Percentiles rank a stretch among this genome's conserved stretches.
phyloP scores from a whole-genome alignment of 2,888 invertebrate genomes.

The Bugula neritina region DNA sequence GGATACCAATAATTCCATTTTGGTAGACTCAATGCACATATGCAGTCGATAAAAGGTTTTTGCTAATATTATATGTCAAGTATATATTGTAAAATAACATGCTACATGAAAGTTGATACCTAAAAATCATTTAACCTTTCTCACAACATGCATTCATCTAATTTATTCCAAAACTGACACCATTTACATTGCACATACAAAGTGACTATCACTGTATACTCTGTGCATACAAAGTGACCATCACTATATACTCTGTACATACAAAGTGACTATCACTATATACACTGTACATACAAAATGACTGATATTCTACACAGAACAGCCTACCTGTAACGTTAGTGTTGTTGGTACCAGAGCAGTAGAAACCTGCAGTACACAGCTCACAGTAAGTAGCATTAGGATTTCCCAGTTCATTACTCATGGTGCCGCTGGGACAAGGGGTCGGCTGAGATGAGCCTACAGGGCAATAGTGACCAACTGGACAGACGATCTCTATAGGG shows the following conservation, averaged over 20 bases:
- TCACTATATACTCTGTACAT: background rate
- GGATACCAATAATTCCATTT: too few relatives aligned
- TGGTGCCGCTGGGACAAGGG: conserved; percentile 46
- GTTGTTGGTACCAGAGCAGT: conserved; percentile 42
- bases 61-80: too few relatives aligned
- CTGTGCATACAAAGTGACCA: too few relatives aligned
- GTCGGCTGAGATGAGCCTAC: conserved; percentile 39
- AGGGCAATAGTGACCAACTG: conserved; percentile 42
- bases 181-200: too few relatives aligned
- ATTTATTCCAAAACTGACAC: too few relatives aligned
- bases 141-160: too few relatives aligned
- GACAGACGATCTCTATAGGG: conserved; percentile 38
- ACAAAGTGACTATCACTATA: background rate
- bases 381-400: conserved; percentile 40
- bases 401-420: conserved; percentile 39
- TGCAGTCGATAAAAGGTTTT: too few relatives aligned
- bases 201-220: too few relatives aligned
- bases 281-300: background rate
- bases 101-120: too few relatives aligned
- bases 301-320: background rate
- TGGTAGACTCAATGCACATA: too few relatives aligned
- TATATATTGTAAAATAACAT: too few relatives aligned
- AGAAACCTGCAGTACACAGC: conserved; percentile 39
- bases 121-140: too few relatives aligned
- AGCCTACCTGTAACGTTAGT: conserved; percentile 31